A percentile compares a stretch with the other conserved stretches of the same genome.
These are phyloP conservation scores for Salvator merianae DNA, from an alignment of 2,113 vertebrate genomes.

Conservation along the genomic window DNA sequence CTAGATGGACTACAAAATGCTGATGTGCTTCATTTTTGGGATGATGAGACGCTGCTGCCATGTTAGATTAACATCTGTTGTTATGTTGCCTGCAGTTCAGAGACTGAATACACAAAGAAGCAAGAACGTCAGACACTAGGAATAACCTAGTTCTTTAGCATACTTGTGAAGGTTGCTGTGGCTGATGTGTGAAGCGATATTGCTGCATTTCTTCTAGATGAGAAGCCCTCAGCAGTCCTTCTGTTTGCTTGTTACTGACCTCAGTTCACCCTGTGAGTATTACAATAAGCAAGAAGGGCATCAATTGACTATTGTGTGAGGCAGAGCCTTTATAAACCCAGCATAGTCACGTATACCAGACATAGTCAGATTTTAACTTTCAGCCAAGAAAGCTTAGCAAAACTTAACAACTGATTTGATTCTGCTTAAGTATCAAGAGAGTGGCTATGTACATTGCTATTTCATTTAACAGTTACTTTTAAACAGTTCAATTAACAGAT, in stretches of 20 bases:
- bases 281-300: not conserved
- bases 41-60: not conserved
- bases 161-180: not conserved
- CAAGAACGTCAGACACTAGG: not conserved
- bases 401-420: constrained; percentile 40
- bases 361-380: constrained; percentile 37
- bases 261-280: constrained; percentile 17
- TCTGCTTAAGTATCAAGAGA: not conserved
- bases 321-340: not conserved
- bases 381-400: rapidly evolving
- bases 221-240: constrained; percentile 9
- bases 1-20: not conserved
- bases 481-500: too few species aligned
- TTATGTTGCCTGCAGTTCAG: not conserved
- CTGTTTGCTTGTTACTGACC: constrained; percentile 35
- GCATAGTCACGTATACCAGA: constrained; percentile 49
- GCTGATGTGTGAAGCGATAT: constrained; percentile 14
- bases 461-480: constrained; percentile 19
- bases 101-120: not conserved
- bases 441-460: not conserved
- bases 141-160: not conserved
- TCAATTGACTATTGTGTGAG: constrained; percentile 59
- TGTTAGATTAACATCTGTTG: not conserved
- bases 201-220: not conserved
- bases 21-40: not conserved